A percentile compares a stretch with the other conserved stretches of the same genome.
These are phyloP conservation scores for Meleagris gallopavo DNA, from an alignment of 2,113 vertebrate species.

Conservation along the genomic window DNA sequence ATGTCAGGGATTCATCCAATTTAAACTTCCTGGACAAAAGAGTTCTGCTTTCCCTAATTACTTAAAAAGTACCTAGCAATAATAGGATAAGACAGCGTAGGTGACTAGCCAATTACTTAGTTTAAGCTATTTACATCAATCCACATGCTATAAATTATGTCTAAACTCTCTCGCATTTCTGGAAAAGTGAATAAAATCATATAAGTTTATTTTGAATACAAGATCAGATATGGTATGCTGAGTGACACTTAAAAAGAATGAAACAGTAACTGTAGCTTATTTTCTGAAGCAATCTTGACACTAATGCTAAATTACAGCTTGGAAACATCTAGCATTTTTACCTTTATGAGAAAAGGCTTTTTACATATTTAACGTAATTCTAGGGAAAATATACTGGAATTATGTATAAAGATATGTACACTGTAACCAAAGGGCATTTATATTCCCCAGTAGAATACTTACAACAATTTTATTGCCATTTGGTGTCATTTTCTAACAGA, in stretches of 20 bases:
- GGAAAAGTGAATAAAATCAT: conserved; percentile 75
- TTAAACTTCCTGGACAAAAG: conserved; percentile 43
- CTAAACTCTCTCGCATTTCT: conserved; percentile 61
- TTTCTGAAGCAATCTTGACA: conserved; percentile 82
- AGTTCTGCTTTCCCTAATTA: conserved; percentile 49
- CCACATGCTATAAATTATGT: conserved; percentile 66
- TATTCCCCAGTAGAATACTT: conserved; percentile 88
- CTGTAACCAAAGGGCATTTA: conserved; percentile 89
- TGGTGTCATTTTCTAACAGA: conserved; percentile 89
- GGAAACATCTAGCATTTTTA: conserved; percentile 80
- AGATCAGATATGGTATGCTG: conserved; percentile 71
- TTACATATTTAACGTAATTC: conserved; percentile 95
- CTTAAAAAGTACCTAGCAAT: conserved; percentile 40
- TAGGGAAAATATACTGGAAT: conserved; percentile 86
- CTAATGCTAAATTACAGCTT: conserved; percentile 83
- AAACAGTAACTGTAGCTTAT: conserved; percentile 76
- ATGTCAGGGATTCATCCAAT: conserved; percentile 49
- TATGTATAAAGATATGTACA: conserved; percentile 87
- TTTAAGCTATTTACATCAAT: conserved; percentile 61
- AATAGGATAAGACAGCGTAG: conserved; percentile 52
- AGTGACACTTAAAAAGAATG: conserved; percentile 83
- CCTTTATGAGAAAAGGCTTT: conserved; percentile 84
- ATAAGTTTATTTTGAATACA: conserved; percentile 74
- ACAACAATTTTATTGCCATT: conserved; percentile 90
- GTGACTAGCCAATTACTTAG: conserved; percentile 65